Conservation (phyloP, 1,140 invertebrate species). For the Aphaenogaster floridana region DNA sequence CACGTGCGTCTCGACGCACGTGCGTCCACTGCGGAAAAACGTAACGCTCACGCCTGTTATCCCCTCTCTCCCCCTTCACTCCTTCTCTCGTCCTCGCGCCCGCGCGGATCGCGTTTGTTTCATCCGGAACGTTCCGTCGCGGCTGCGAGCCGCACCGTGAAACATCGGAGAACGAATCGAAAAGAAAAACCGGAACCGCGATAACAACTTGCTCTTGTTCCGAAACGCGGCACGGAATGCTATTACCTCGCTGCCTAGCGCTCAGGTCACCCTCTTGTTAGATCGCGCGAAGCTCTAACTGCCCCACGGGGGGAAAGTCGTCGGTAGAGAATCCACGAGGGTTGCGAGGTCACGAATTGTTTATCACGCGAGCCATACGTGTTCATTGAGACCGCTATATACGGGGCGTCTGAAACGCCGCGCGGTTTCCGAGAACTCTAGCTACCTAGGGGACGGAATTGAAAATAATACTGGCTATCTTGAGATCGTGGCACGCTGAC, state of each 20-base stretch:
- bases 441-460: constrained; percentile 19
- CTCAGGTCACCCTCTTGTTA: constrained; percentile 47
- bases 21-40: constrained; percentile 44
- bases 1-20: constrained; percentile 39
- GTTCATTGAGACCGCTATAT: background rate
- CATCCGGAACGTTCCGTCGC: background rate
- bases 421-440: background rate
- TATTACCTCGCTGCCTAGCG: constrained; percentile 47
- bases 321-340: background rate
- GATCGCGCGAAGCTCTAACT: background rate
- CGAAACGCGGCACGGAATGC: constrained; percentile 58
- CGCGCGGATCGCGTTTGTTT: constrained; percentile 61
- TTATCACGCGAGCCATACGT: background rate
- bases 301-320: background rate
- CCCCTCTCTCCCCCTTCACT: background rate
- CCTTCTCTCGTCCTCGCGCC: background rate
- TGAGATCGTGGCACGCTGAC: constrained; percentile 19
- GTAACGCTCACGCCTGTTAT: constrained; percentile 18
- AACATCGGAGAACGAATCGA: background rate
- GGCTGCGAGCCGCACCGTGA: background rate
- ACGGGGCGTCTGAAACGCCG: background rate
- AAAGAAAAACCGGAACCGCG: background rate
- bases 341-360: background rate
- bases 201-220: constrained; percentile 15
- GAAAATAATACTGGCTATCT: constrained; percentile 33